phyloP scores from a whole-genome alignment of 2,113 vertebrate genomes.

The Cynopterus brachyotis region DNA sequence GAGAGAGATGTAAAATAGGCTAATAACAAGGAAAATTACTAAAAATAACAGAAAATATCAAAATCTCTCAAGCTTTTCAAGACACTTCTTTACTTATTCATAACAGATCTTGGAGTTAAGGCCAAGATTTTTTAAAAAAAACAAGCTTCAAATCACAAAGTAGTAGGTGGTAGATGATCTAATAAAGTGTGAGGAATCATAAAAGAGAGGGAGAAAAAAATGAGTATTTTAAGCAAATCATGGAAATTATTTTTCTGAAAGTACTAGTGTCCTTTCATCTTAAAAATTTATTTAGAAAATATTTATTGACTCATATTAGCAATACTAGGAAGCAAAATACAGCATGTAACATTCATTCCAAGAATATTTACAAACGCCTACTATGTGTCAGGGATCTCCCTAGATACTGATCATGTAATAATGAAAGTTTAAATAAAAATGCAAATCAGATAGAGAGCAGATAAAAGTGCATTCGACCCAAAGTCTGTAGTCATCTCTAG shows the following conservation, averaged over 20 bases:
- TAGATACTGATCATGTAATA: neutral
- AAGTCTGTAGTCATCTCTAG: neutral
- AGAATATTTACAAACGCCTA: neutral
- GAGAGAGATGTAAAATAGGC: conserved; percentile 24
- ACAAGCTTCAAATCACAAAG: conserved; percentile 17
- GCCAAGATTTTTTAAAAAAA: conserved; percentile 22
- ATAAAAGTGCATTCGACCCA: neutral
- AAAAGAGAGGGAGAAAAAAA: neutral
- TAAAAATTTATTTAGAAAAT: neutral
- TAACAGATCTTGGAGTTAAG: neutral
- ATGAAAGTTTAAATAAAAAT: neutral
- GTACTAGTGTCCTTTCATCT: neutral
- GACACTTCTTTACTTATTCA: neutral
- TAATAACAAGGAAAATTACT: conserved; percentile 5
- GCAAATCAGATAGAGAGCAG: neutral
- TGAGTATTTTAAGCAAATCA: conserved; percentile 12
- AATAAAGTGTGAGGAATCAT: neutral
- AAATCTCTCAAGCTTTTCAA: neutral
- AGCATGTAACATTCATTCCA: neutral
- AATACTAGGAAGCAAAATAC: neutral
- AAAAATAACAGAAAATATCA: neutral
- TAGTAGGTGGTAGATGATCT: neutral
- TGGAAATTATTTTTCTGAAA: neutral
- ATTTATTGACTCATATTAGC: neutral
- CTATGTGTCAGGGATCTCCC: neutral